Evolutionary conservation across 2,797 vertebrate species (phyloP).

Genomic region (Ibycter americanus): DNA sequence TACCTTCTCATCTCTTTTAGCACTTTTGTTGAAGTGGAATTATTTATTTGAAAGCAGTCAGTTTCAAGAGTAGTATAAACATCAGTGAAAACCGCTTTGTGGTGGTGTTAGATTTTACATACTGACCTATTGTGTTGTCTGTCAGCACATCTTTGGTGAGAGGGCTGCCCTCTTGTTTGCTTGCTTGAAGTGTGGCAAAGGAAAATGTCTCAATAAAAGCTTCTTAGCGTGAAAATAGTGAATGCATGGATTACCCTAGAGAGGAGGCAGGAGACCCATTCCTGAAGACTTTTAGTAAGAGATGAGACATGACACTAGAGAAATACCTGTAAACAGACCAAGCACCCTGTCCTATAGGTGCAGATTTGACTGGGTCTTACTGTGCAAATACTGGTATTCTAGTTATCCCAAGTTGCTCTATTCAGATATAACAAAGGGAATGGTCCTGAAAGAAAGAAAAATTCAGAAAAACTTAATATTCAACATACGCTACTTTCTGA

Average conservation of each 20-base stretch:
- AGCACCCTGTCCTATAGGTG: neutral
- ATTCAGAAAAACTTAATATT: neutral
- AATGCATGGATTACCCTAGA: neutral
- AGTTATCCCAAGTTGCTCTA: neutral
- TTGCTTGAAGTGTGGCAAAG: neutral
- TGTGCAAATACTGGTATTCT: neutral
- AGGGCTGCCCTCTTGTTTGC: neutral
- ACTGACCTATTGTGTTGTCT: neutral
- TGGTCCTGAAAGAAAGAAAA: neutral
- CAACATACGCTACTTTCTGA: neutral
- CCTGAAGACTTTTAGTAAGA: neutral
- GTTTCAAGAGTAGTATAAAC: neutral
- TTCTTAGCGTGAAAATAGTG: neutral
- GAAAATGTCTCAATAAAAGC: neutral
- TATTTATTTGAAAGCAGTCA: neutral
- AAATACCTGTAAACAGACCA: neutral
- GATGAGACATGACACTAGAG: neutral
- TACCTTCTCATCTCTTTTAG: neutral
- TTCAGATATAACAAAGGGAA: neutral
- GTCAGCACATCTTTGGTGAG: neutral
- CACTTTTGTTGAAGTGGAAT: neutral
- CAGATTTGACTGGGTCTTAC: neutral
- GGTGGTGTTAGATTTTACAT: neutral
- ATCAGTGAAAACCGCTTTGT: neutral
- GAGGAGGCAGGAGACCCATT: neutral